Evolutionary conservation across 2,888 invertebrate genomes (phyloP), one percentile per base, ranked within the genome.

Genomic region (Dichetophora obliterata): DNA sequence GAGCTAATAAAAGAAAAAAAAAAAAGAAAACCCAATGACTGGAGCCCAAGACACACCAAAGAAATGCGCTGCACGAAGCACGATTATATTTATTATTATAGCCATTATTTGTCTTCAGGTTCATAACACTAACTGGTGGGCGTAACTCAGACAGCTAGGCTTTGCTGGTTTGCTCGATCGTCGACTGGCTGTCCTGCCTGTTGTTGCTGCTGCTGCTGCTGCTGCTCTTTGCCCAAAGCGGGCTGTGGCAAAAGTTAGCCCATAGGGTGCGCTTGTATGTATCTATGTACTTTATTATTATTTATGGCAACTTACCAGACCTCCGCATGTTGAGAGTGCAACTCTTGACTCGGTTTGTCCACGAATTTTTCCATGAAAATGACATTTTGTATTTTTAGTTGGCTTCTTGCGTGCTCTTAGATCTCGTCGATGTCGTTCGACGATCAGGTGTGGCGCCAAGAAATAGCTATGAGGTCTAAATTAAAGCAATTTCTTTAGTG

Each of bases 311-410:
- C 95, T 94, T 89, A 96, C 96, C 91, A 96, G 90, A 85, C 96
- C 96, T 86, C 94, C 92, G 87, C 96, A 96, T 22, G 95, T 92
- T 16, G 95, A 95, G 76, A 96, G 87, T 22, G 96, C 95, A 71
- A 95, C 94, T 80, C 90, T 92, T 52, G 95, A 95, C 75, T 90
- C 90, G 6, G 91, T 90, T 81, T 95, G 93, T 65, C 94, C 95
- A 75, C 92, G 90, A 78, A 96, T 91, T 82, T 92, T 90, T 81
- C 96, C 96, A 77, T 93, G 93, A 89, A 94, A 96, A 90, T 96
- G 96, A 88, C 96, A 96, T 54, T 91, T 92, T 78, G 92, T 91
- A 70, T 91, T 88, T 34, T 89, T 86, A 77, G 88, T 88, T 63
- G 91, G 91, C 82, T 88, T 90, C 63, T 89, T 87, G 77, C 93